Percentiles rank a stretch among this genome's conserved stretches.
Evolutionary conservation across 2,797 vertebrate genomes (phyloP).

Genomic region (Ctenochaetus hawaiiensis): DNA sequence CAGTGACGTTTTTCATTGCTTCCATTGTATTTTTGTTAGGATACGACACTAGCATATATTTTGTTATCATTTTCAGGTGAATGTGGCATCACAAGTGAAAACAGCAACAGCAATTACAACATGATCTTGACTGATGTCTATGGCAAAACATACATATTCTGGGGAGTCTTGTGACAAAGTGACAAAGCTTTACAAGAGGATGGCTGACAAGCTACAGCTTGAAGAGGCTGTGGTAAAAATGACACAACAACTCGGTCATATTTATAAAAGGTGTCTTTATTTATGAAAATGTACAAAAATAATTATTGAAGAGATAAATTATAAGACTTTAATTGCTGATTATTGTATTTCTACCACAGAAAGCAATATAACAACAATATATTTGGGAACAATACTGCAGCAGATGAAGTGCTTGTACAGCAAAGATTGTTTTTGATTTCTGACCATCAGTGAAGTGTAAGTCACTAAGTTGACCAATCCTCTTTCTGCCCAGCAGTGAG

Average conservation of each 20-base stretch:
- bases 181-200: not conserved
- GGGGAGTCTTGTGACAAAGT: not conserved
- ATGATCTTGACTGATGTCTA: not conserved
- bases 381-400: slow-evolving; percentile 27
- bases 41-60: not conserved
- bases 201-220: not conserved
- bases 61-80: not conserved
- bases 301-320: slow-evolving; percentile 63
- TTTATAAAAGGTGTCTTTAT: slow-evolving; percentile 83
- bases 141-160: not conserved
- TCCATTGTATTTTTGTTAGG: not conserved
- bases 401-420: slow-evolving; percentile 29
- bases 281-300: slow-evolving; percentile 87
- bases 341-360: slow-evolving; percentile 53
- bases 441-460: slow-evolving; percentile 25
- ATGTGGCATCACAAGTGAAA: not conserved
- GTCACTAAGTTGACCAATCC: slow-evolving; percentile 43
- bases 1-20: slow-evolving; percentile 4
- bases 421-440: slow-evolving; percentile 7
- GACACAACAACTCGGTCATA: slow-evolving; percentile 27
- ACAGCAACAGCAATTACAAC: not conserved
- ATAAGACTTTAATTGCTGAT: slow-evolving; percentile 83
- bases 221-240: not conserved
- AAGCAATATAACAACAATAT: slow-evolving; percentile 47
- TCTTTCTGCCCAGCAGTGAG: slow-evolving; percentile 85